Evolutionary conservation across 2,113 vertebrate species (phyloP).

Genomic region (Pelobates fuscus): DNA sequence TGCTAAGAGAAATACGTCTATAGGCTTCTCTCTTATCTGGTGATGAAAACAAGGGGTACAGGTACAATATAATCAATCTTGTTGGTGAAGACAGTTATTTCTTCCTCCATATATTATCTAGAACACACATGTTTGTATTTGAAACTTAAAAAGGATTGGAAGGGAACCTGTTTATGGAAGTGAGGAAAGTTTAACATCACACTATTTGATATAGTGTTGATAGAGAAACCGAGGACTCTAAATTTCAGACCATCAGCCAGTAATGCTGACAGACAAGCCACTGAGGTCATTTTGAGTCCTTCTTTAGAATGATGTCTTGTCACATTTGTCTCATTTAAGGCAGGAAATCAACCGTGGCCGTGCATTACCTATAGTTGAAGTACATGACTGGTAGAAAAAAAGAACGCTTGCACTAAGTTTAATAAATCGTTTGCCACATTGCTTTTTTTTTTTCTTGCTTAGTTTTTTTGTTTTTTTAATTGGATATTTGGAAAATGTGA

Average conservation of each 20-base stretch:
- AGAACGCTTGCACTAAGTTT: no score
- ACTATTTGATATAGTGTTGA: slow-evolving; percentile 26
- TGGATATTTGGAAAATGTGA: no score
- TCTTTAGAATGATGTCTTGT: slow-evolving; percentile 17
- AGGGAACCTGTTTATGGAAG: background rate
- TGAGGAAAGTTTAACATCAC: slow-evolving; percentile 15
- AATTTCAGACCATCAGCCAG: background rate
- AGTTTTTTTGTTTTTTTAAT: no score
- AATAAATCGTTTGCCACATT: no score
- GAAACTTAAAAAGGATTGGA: background rate
- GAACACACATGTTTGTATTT: background rate
- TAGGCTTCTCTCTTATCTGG: background rate
- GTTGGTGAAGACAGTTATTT: background rate
- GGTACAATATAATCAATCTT: background rate
- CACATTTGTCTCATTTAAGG: background rate
- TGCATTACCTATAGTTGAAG: no score
- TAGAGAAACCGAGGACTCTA: background rate
- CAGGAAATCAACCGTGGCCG: background rate
- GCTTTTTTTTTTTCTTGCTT: no score
- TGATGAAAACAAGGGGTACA: background rate
- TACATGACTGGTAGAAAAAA: no score
- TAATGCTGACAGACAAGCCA: slow-evolving; percentile 3
- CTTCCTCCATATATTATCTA: slow-evolving; percentile 1
- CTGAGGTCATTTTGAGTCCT: slow-evolving; percentile 14
- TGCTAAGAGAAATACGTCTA: no score